Evolutionary conservation across 2,797 vertebrate genomes (phyloP), one percentile per base, ranked within the genome.

Genomic region (Crocidura indochinensis): DNA sequence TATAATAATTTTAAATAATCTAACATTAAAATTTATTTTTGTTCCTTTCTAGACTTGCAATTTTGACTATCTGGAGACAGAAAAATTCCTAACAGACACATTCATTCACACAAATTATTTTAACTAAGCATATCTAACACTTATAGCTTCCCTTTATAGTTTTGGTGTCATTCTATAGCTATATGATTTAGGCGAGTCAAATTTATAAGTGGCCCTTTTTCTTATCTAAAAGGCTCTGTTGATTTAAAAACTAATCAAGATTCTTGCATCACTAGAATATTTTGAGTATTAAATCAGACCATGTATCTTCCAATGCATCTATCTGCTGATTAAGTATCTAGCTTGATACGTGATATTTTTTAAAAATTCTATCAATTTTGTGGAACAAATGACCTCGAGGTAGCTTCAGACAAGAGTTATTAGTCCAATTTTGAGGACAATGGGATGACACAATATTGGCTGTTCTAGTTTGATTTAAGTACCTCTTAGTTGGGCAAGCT

Each of bases 11-110:
- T 82, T 49, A 92, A 91, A 95, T 79, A 89, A 82, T 93, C 82
- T 80, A 85, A 64, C 69, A 60, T 24, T 19, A 22, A 51, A 11
- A 84, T 94, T 96, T 96, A 95, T 93, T 95, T 96, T 96, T 91
- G 20, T 92, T 77, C 51, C 68, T 68, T 90, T 80, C 87, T 89
- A 92, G 95, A 87, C 79, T 64, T 87, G 90, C 10, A 77, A 46
- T 82, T 65, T 82, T 95, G 91, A 95, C 87, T 87, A 95, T 95
- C 77, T 94, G 38, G 65, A 92, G 87, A 93, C 74, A 87, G 71
- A 94, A 94, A 95, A 92, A 80, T 84, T 69, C 90, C 87, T 62
- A 80, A 90, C 56, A 91, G 90, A 94, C 73, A 90, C 82, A 69
- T 31, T 51, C 65, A 79, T 94, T 82, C 72, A 96, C 69, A 83